Conservation (phyloP, 2,113 vertebrate genomes). For the Eulacestoma nigropectus region DNA sequence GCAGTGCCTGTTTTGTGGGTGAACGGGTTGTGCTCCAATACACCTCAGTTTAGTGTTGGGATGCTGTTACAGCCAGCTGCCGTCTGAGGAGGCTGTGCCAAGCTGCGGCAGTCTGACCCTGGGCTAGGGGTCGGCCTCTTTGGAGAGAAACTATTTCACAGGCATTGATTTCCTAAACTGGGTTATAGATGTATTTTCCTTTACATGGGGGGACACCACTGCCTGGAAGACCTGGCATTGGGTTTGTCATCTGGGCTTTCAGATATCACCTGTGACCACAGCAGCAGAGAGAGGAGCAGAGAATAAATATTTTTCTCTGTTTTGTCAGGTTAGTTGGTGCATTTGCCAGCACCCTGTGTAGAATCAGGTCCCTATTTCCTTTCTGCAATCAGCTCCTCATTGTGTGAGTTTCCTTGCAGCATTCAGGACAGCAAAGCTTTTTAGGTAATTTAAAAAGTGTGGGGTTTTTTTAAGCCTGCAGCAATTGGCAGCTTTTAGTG, state of each 20-base stretch:
- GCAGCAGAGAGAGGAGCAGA: background rate
- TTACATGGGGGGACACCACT: accelerated
- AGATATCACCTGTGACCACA: background rate
- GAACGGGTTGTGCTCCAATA: accelerated
- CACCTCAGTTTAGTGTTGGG: accelerated
- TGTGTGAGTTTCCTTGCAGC: background rate
- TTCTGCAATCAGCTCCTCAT: background rate
- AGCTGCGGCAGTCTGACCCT: background rate
- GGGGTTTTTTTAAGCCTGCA: background rate
- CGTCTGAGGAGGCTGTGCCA: accelerated
- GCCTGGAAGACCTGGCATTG: background rate
- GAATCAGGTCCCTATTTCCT: background rate
- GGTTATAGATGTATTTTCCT: background rate
- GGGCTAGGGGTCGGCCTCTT: background rate
- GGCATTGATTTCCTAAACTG: background rate
- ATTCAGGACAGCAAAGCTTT: background rate
- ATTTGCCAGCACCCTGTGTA: background rate
- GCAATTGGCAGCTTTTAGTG: background rate
- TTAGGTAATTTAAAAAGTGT: background rate
- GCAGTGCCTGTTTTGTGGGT: background rate
- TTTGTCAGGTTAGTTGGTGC: background rate
- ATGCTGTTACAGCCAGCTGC: background rate
- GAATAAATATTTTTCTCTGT: background rate
- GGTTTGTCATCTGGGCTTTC: background rate
- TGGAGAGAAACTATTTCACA: background rate